A percentile compares a stretch with the other conserved stretches of the same genome.
These are phyloP conservation scores for Stigmatopora nigra DNA, from an alignment of 2,113 vertebrate genomes.

Conservation along the genomic window DNA sequence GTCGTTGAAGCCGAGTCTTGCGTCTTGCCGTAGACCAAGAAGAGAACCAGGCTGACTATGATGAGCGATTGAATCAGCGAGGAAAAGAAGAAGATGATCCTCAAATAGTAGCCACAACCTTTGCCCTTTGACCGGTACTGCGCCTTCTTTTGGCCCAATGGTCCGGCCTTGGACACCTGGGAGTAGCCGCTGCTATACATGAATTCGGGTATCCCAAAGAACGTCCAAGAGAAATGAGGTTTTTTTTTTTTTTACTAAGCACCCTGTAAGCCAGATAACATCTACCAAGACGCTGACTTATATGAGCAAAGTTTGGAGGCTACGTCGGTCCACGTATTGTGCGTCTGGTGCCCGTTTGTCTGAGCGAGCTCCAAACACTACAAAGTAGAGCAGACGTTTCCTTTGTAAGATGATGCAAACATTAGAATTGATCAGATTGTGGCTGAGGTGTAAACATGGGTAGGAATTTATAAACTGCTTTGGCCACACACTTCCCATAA, in stretches of 20 bases:
- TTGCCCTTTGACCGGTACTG: constrained; percentile 56
- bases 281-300: constrained; percentile 1
- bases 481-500: constrained; percentile 35
- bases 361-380: constrained; percentile 2
- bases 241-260: background rate
- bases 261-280: background rate
- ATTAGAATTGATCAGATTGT: constrained; percentile 27
- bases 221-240: background rate
- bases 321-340: constrained; percentile 11
- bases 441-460: constrained; percentile 30
- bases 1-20: constrained; percentile 61
- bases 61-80: constrained; percentile 90
- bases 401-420: constrained; percentile 24
- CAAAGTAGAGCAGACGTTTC: constrained; percentile 26
- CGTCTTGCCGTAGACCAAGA: constrained; percentile 83
- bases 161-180: constrained; percentile 61
- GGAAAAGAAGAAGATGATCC: constrained; percentile 86
- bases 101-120: constrained; percentile 77
- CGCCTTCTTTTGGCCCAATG: constrained; percentile 57
- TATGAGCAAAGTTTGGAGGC: constrained; percentile 13
- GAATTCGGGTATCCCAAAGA: background rate
- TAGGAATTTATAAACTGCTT: constrained; percentile 49
- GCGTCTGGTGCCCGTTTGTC: constrained; percentile 3
- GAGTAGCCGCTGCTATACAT: constrained; percentile 75
- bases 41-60: constrained; percentile 88